Evolutionary conservation across 2,888 invertebrate species (phyloP), one percentile per base, ranked within the genome.

Genomic region (Aleiodes alternator): DNA sequence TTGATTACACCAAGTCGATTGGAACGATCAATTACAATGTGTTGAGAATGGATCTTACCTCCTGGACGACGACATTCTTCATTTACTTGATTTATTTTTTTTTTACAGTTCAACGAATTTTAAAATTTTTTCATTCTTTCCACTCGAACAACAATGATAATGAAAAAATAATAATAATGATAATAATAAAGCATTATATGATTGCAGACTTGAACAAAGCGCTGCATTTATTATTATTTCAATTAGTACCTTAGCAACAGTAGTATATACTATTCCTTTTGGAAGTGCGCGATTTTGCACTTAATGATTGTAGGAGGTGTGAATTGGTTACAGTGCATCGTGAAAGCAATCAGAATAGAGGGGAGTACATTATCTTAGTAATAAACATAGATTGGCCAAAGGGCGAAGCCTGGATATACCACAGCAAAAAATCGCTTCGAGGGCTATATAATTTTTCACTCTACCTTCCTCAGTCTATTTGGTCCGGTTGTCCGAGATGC

Each of bases 11-110:
- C 72, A 59, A 68, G 78, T 69, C 77, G 78, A 81, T 79, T 77
- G 77, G 77, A 76, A 80, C 76, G 86, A 87, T 87, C 84, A 80
- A 82, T 86, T 85, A 84, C 86, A 85, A 86, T 84, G 83, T 85
- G 82, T 84, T 81, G 84, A 64, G 56, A 55, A 84, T 83, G 80
- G 82, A 84, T 8, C 43, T 9, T 43, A 8, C 11, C 43, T 43
- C 7, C 23, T 23, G 23, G 23, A 23, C 23, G 43, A 86, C 86
- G 83, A 80, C 87, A 86, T 87, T 86, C 85, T 43, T 43, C 6
- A 43, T 34, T 43, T 43, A 43, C 43, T 43, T 84, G 9, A 43
- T 43, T n/a, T n/a, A n/a, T n/a, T n/a, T n/a, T 23, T 23, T 23
- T 23, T 23, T 23, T 38, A 4, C 38, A 8, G 78, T 83, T 85